Percentiles rank a stretch among this genome's conserved stretches.
Evolutionary conservation across 2,888 invertebrate species (phyloP).

Genomic region (Gasteruption jaculator): DNA sequence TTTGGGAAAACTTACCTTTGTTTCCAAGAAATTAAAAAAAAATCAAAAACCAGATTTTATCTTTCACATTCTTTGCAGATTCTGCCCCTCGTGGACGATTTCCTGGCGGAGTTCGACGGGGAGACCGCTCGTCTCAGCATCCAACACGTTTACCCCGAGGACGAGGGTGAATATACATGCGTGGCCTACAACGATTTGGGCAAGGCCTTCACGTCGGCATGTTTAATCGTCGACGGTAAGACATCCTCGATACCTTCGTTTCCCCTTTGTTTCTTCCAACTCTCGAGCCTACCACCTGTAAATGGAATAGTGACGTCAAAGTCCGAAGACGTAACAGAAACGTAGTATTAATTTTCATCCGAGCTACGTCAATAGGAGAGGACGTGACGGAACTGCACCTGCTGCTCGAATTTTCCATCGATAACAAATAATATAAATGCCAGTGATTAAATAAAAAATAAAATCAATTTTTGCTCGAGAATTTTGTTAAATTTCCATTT

Average conservation of each 20-base stretch:
- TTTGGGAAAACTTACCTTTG: too few relatives aligned
- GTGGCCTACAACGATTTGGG: constrained; percentile 81
- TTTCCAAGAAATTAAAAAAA: too few relatives aligned
- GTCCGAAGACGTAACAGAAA: constrained; percentile 9
- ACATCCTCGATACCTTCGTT: too few relatives aligned
- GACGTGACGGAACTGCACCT: too few relatives aligned
- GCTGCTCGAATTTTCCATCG: too few relatives aligned
- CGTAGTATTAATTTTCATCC: background rate
- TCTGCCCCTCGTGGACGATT: constrained; percentile 64
- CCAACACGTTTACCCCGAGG: constrained; percentile 75
- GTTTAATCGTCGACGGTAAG: constrained; percentile 78
- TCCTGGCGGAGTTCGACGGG: constrained; percentile 65
- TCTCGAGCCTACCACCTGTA: too few relatives aligned
- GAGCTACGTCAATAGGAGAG: background rate
- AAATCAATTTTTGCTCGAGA: background rate
- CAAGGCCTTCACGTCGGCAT: constrained; percentile 75
- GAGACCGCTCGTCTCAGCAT: constrained; percentile 70
- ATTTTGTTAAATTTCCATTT: constrained; percentile 11
- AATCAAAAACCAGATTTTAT: too few relatives aligned
- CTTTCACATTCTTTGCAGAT: constrained; percentile 51
- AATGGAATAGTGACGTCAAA: too few relatives aligned
- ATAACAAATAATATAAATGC: background rate
- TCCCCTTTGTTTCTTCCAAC: too few relatives aligned
- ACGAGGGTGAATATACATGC: constrained; percentile 86
- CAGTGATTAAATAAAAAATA: constrained; percentile 2